Conservation (phyloP, 2,888 invertebrate genomes). For the Choristoneura rosaceana region DNA sequence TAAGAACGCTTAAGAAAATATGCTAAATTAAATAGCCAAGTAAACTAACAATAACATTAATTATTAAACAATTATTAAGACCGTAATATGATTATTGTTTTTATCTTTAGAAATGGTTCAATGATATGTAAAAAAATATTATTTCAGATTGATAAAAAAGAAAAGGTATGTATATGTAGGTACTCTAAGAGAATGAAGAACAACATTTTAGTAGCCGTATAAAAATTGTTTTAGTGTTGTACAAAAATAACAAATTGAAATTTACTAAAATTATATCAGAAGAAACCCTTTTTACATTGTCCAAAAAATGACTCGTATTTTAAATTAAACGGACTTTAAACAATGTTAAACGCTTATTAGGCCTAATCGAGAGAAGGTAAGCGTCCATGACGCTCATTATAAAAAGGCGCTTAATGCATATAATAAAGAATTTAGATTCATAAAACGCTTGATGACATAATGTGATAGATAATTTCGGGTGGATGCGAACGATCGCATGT, state of each 20-base stretch:
- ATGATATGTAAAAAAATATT: no score
- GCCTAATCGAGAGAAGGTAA: slow-evolving; percentile 73
- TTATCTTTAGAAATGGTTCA: no score
- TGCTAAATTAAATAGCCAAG: no score
- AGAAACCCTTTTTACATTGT: background rate
- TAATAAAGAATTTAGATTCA: slow-evolving; percentile 79
- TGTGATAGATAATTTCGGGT: slow-evolving; percentile 78
- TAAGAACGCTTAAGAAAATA: no score
- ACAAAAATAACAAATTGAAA: background rate
- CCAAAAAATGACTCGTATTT: slow-evolving; percentile 15
- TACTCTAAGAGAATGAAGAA: no score
- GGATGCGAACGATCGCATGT: slow-evolving; percentile 71
- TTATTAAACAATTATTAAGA: no score
- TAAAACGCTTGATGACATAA: slow-evolving; percentile 84
- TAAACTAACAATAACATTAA: no score
- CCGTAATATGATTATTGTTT: no score
- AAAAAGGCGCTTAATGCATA: slow-evolving; percentile 75
- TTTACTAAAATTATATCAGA: background rate
- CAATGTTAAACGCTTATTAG: slow-evolving; percentile 73
- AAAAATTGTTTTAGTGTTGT: background rate
- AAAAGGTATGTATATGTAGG: background rate
- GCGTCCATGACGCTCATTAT: slow-evolving; percentile 74
- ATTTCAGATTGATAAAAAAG: background rate
- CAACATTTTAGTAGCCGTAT: no score
- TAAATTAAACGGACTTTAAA: slow-evolving; percentile 49